Evolutionary conservation across 2,888 invertebrate genomes (phyloP), one percentile per base, ranked within the genome.

Genomic region (Tolmerus cingulatus): DNA sequence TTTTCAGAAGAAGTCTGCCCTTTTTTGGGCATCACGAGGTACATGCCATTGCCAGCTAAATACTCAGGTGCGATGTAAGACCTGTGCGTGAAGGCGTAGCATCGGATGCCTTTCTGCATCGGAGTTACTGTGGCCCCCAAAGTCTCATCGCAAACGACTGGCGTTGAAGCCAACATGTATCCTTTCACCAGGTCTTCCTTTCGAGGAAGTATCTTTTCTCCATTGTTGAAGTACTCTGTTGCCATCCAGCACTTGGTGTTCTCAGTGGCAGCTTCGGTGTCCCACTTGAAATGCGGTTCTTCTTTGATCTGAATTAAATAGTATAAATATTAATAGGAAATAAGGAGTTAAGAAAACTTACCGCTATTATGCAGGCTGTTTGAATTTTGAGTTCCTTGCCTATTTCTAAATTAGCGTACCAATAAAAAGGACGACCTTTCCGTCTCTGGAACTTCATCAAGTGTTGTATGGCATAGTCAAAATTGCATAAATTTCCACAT

Each of bases 41-140:
- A 92, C 30, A 94, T 90, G 0, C 95, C 94, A 89, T 94, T 93
- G 1, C 95, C 95, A 89, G 93, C 92, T 57, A 94, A 93, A 90
- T 93, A 93, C 88, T 94, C 94, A 92, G 94, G 93, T 5, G 93
- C 92, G 78, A 95, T 92, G 77, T 93, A 93, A n/a, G 91, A 91
- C 9, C 92, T 91, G 88, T 94, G 92, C 37, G 96, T 95, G 90
- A 96, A 96, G 3, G 96, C 96, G 87, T 96, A 93, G 9, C 96
- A 93, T 86, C 94, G 94, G 79, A 96, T 92, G 87, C 95, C 94
- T 91, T 94, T 89, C 19, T 79, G 86, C 0, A 91, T 90, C 4
- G 90, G 81, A 74, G 89, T 94, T 27, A 94, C 94, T 89, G 93
- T 93, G n/a, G 94, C 93, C 76, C 94, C 93, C 55, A 95, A 93